phyloP scores from a whole-genome alignment of 1,140 invertebrate genomes.

The Oedothorax gibbosus region DNA sequence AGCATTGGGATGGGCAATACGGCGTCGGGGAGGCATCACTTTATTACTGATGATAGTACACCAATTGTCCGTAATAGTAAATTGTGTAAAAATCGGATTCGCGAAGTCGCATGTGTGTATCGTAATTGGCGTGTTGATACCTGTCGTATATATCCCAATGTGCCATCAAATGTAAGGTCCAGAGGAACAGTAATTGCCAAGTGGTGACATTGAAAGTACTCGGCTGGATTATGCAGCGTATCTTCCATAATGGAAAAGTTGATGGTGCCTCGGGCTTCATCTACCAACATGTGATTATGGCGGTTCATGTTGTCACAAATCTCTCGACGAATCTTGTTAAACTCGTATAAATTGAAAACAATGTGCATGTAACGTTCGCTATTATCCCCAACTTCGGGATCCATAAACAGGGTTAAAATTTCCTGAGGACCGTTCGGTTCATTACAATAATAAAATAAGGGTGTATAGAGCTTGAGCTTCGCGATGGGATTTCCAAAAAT shows the following conservation, averaged over 20 bases:
- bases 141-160: conserved; percentile 24
- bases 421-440: conserved; percentile 15
- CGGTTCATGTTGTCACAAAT: neutral
- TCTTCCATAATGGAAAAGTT: neutral
- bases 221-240: neutral
- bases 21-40: neutral
- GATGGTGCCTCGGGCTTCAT: conserved; percentile 10
- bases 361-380: neutral
- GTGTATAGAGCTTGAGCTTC: neutral
- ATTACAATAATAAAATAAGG: conserved; percentile 9
- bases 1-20: neutral
- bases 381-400: neutral
- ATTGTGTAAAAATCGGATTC: conserved; percentile 21
- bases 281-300: conserved; percentile 1
- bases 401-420: conserved; percentile 11
- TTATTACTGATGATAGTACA: conserved; percentile 5
- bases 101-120: conserved; percentile 5
- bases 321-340: neutral
- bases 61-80: conserved; percentile 20
- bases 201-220: neutral
- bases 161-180: neutral
- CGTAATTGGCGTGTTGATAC: conserved; percentile 36
- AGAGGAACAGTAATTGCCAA: conserved; percentile 32
- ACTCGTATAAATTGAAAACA: conserved; percentile 37
- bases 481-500: conserved; percentile 12